Evolutionary conservation across 2,113 vertebrate genomes (phyloP).

Genomic region (Phaethornis superciliosus): DNA sequence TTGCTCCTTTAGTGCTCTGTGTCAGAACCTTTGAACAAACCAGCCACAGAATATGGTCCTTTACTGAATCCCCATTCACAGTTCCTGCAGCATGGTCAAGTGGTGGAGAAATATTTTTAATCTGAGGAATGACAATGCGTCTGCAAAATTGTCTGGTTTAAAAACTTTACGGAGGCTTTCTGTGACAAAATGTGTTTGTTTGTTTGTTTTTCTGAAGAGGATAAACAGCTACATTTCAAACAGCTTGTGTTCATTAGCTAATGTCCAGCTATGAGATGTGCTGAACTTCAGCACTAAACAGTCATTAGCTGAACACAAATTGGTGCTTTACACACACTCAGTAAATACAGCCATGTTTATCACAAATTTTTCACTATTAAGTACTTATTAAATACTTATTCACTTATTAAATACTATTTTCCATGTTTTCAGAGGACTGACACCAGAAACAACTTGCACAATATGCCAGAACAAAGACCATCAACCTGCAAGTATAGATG

Average conservation of each 20-base stretch:
- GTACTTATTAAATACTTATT: background rate
- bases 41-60: background rate
- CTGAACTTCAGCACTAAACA: constrained; percentile 12
- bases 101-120: background rate
- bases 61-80: background rate
- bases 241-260: constrained; percentile 30
- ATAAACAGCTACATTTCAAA: constrained; percentile 16
- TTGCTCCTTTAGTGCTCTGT: background rate
- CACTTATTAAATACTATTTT: background rate
- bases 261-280: constrained; percentile 36
- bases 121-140: constrained; percentile 37
- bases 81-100: background rate
- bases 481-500: background rate
- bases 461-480: background rate
- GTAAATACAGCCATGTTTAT: background rate
- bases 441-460: background rate
- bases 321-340: background rate
- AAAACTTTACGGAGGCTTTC: background rate
- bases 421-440: background rate
- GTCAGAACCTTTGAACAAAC: background rate
- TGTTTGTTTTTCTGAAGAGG: background rate
- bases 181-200: background rate
- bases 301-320: background rate
- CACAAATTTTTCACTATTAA: background rate
- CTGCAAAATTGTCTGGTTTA: constrained; percentile 37